Base-by-base conservation (phyloP, 2,113 vertebrate species). In the Neolamprologus modestus region DNA sequence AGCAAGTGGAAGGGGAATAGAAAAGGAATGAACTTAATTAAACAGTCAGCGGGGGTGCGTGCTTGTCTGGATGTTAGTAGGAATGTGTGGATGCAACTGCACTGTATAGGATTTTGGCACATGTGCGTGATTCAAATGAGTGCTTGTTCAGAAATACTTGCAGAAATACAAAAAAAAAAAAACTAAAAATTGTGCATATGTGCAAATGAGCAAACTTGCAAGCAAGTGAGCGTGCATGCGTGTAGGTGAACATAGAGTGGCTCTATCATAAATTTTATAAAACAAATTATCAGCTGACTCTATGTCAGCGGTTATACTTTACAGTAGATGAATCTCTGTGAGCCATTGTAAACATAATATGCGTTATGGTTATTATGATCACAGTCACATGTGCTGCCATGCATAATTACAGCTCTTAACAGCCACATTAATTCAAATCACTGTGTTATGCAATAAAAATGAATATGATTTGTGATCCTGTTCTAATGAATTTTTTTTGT, bases 11-110 rank as follows among this genome's bases (percentile, higher is more conserved):
- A 71, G 61, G 78, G 89, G 83, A 90, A 89, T 82, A 68, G 92
- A 92, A 94, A 92, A 85, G 66, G 88, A 92, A 92, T 94, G 87
- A 94, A 95, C 86, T 95, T 82, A 91, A 95, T 94, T 92, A 93
- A 92, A 91, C 63, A 87, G 89, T 82, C 37, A 82, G 50, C 33
- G 4, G 10, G 40, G 63, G 54, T 8, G 81, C 16, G 57, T 24
- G 84, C 12, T 81, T n/a, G 71, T 40, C 28, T 26, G 17, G 16
- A 19, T 83, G 81, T 87, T 19, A 17, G 79, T 11, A 28, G 4
- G 81, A 24, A 83, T n/a, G 47, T 37, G 80, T 73, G 37, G 45
- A 79, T 63, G 55, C 37, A 78, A 54, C 86, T 59, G 50, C 19
- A 76, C 31, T 54, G 79, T 63, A 35, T 59, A 83, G 57, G 53